Base-by-base conservation (phyloP, 1,140 invertebrate genomes). In the Drosophila punjabiensis region DNA sequence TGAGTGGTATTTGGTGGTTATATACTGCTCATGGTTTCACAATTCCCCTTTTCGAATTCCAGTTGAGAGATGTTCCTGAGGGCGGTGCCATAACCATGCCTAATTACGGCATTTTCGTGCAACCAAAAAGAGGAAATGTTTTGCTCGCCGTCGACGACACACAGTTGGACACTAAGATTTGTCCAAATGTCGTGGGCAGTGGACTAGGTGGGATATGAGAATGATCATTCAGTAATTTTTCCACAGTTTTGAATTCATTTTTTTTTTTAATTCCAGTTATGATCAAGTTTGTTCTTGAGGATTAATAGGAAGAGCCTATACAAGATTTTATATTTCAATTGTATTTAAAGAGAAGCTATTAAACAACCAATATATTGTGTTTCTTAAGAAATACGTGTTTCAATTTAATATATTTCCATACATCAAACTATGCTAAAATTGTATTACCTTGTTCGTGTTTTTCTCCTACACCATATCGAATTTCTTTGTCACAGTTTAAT, bases 151-250 rank as follows among this genome's bases (percentile, higher is more conserved):
- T 63, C 6, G 47, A 68, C 1, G 71, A 68, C 1, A 48, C 33
- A 14, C 47, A 78, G 3, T 43, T 65, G 9, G 28, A 66, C 11
- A 63, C 61, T 35, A 75, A 48, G 2, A 16, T 89, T 30, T 89
- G 85, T 5, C 84, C 84, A 32, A 84, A 64, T 60, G 37, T 89
- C 4, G 41, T 58, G 28, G 81, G 69, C 14, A 62, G 28, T 9
- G 74, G 81, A 9, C 18, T 81, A 28, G 78, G 84, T 88, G 28
- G 16, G 16, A 7, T 8, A 1, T 0, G 5, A 16, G 8, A 16
- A 24, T 13, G n/a, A 35, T 16, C 0, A 4, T 20, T 43, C 0
- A 13, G 33, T 16, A 56, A 11, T 5, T 24, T 11, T 14, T 18
- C 14, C 4, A 14, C 11, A 4, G 2, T 14, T 28, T 20, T 28